Evolutionary conservation across 2,888 invertebrate species (phyloP), one percentile per base, ranked within the genome.

Genomic region (Mayetiola destructor): DNA sequence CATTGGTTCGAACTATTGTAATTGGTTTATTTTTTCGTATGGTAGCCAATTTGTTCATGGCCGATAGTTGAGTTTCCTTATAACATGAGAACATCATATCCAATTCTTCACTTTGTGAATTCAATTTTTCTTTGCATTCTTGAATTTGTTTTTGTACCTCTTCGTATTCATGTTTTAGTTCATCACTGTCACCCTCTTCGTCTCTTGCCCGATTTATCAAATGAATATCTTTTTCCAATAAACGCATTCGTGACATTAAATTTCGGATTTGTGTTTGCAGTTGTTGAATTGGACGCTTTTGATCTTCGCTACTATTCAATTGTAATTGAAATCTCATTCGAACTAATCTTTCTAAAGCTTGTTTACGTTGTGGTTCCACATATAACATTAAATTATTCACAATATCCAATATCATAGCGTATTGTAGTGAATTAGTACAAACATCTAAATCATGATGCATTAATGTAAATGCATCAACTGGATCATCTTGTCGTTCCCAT

Each of bases 391-490:
- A 78, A 76, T 97, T 96, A 76, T 99, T 99, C 3, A 99, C 89
- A 64, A 99, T 88, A 72, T 99, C 99, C 65, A 99, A 75, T 37
- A 99, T 82, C 92, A 97, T 96, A 2, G 88, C 89, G 71, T 96
- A 97, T 81, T 93, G 79, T 62, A 90, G 68, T 0, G 93, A 92
- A 75, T 95, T 96, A 40, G 95, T 94, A 75, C 91, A 93, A n/a
- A 95, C 93, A 68, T 96, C 94, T 35, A 99, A 78, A 74, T 97
- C 97, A 69, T 99, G 92, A 75, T 99, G 99, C 84, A 96, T 93
- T 55, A 99, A 77, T 0, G 95, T 96, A 70, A 99, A 95, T 2
- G 94, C 92, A 76, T 99, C 96, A 52, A 93, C 92, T 1, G 93
- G 91, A 60, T 88, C 87, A 64, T 88, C 86, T 62, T 83, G 79